phyloP scores from a whole-genome alignment of 2,113 vertebrate species.

The Opisthocomus hoazin region DNA sequence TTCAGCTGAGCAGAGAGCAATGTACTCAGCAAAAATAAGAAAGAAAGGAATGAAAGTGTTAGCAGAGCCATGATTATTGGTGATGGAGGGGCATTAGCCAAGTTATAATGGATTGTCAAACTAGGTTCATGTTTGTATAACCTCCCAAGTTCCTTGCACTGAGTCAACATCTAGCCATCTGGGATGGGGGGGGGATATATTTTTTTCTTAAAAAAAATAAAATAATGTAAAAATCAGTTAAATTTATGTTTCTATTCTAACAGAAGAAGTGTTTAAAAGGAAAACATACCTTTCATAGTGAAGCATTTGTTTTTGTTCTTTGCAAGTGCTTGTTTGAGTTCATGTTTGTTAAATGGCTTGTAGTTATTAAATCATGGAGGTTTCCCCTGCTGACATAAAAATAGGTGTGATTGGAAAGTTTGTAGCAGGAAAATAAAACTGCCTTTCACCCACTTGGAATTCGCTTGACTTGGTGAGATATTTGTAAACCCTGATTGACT shows the following conservation, averaged over 20 bases:
- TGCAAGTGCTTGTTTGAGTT: constrained; percentile 34
- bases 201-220: background rate
- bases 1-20: background rate
- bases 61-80: constrained; percentile 48
- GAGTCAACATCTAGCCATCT: constrained; percentile 22
- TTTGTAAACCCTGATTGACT: constrained; percentile 35
- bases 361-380: constrained; percentile 46
- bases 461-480: background rate
- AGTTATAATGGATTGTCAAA: constrained; percentile 53
- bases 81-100: constrained; percentile 39
- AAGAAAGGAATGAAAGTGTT: constrained; percentile 26
- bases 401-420: constrained; percentile 40
- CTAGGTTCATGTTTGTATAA: constrained; percentile 37
- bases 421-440: constrained; percentile 18
- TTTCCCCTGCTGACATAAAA: constrained; percentile 42
- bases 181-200: background rate
- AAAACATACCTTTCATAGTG: constrained; percentile 50
- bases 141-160: constrained; percentile 38
- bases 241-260: constrained; percentile 41
- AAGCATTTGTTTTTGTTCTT: constrained; percentile 52
- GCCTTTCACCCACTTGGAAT: constrained; percentile 36
- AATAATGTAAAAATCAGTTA: background rate
- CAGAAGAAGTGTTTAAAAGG: constrained; percentile 45
- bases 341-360: constrained; percentile 26
- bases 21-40: background rate